Base-by-base conservation (phyloP, 2,888 invertebrate genomes). In the Rhodophaea formosa region DNA sequence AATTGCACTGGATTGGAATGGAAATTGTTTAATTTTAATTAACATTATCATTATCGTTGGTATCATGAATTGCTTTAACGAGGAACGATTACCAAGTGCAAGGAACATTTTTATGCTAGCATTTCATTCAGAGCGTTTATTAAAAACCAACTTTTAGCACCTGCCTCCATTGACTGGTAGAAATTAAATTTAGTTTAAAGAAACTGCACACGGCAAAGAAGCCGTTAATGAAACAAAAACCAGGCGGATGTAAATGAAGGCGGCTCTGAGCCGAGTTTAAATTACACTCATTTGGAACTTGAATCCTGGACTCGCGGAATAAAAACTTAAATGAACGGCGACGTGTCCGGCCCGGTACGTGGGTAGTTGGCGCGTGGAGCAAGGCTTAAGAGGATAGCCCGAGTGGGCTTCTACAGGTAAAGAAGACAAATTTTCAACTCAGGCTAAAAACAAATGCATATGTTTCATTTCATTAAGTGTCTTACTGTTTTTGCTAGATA, bases 321-420 rank as follows among this genome's bases (percentile, higher is more conserved):
- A 79, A 80, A 76, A 81, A 79, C 78, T 79, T 78, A 74, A 77
- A 77, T 77, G 78, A 80, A 66, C 67, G 70, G 67, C 69, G 71
- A 80, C 79, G 80, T 79, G 80, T 70, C 63, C 65, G 62, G 75
- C 73, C 76, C 61, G 70, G 60, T 67, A 61, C 29, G 65, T 60
- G 68, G 49, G 61, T 39, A 14, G n/a, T n/a, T 14, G 53, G 61
- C 58, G 62, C 59, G 30, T 45, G 57, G 62, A 52, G 8, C 44
- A 62, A 61, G 62, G 47, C 5, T 52, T 17, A 32, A 54, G 29
- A 29, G 42, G 43, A 12, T 23, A 23, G 23, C 23, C 23, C 5
- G 2, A 23, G 3, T 23, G 5, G 23, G 5, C 23, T 23, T 23
- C 23, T 5, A 23, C 23, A 23, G 23, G 23, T 23, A 23, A 23